phyloP scores from a whole-genome alignment of 2,888 invertebrate species.

The Kryphioiulus occultus region DNA sequence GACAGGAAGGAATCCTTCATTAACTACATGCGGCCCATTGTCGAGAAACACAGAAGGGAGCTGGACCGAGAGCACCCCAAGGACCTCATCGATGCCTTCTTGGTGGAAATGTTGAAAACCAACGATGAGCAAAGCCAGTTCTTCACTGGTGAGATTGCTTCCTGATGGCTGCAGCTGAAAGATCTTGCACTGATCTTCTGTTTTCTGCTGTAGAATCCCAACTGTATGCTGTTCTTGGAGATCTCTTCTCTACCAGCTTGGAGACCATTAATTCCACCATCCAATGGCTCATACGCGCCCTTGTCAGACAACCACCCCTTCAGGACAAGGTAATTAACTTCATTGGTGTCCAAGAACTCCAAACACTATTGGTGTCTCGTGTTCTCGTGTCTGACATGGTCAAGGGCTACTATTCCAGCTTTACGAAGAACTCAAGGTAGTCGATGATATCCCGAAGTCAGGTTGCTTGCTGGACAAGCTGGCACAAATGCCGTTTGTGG shows the following conservation, averaged over 20 bases:
- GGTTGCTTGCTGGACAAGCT: no score
- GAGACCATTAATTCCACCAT: conserved; percentile 83
- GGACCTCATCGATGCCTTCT: conserved; percentile 55
- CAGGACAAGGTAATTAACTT: conserved; percentile 61
- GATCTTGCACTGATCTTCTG: neutral
- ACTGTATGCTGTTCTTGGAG: conserved; percentile 77
- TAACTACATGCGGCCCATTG: conserved; percentile 48
- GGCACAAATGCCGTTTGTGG: conserved; percentile 63
- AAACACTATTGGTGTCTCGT: neutral
- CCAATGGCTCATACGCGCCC: conserved; percentile 80
- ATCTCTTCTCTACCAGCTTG: conserved; percentile 84
- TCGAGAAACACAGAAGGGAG: conserved; percentile 48
- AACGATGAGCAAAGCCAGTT: neutral
- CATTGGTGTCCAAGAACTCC: no score
- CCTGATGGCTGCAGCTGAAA: neutral
- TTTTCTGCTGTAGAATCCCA: conserved; percentile 63
- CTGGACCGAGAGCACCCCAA: conserved; percentile 42
- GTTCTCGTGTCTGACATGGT: no score
- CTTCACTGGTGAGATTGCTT: conserved; percentile 49
- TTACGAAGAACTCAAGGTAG: conserved; percentile 58
- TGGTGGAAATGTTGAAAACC: conserved; percentile 50
- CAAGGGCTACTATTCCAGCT: no score
- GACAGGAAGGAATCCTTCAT: neutral
- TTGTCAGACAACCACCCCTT: conserved; percentile 74
- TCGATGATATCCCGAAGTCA: no score